Base-by-base conservation (phyloP, 2,888 invertebrate genomes). In the Tiphia femorata region DNA sequence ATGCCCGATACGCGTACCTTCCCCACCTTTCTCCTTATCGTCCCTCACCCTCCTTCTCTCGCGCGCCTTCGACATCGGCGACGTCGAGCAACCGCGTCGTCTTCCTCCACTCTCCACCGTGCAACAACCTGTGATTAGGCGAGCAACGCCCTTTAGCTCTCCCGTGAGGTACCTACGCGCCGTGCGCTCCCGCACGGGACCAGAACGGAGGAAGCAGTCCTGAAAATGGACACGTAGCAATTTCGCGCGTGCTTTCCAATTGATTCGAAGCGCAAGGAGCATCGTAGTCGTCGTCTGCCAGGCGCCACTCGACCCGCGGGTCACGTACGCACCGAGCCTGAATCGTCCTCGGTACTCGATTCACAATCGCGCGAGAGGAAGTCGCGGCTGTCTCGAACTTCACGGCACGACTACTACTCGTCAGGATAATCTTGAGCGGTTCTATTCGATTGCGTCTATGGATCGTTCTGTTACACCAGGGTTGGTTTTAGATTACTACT, bases 41-140 rank as follows among this genome's bases (percentile, higher is more conserved):
- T 44, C 30, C 49, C 29, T 35, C 37, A 12, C 25, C 14, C 40
- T 29, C 49, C 30, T 10, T 4, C 27, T 38, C 35, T 46, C 30
- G 6, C 38, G 5, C 10, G 37, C 29, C 30, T 4, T 21, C 12
- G 14, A 21, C 42, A 33, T 10, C 30, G 25, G 37, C 57, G 43
- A 19, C 52, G 50, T 33, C 44, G n/a, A n/a, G n/a, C n/a, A n/a
- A n/a, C n/a, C 49, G 54, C 49, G 53, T 46, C 51, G 61, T 70
- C 62, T 72, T 60, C 14, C 33, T 55, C 64, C 43, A 56, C 59
- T 50, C 57, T 46, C 27, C 57, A 50, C 52, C 51, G 58, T 42
- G 52, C 59, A 55, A 50, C 64, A 71, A 62, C 66, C 67, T 58
- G 54, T 66, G 73, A 73, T 73, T 72, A 72, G 61, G 43, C 64